Conservation (phyloP, 2,113 vertebrate genomes). For the Corythornis madagascariensis region DNA sequence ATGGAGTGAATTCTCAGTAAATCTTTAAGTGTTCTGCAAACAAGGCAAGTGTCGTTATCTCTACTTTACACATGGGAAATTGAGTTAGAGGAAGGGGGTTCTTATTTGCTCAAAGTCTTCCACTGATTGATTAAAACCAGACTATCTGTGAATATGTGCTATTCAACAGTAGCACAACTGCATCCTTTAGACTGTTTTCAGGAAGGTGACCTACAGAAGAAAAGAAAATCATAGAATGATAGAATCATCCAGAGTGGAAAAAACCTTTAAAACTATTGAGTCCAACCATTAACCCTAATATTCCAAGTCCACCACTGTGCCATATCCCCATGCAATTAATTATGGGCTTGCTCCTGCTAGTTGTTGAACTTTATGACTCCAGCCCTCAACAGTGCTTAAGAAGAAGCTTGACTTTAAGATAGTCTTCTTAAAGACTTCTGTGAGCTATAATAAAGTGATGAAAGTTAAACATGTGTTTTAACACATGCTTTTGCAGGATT, state of each 20-base stretch:
- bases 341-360: background rate
- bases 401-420: background rate
- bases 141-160: conserved; percentile 9
- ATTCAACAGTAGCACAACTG: background rate
- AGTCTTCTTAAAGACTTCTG: background rate
- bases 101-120: conserved; percentile 6
- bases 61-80: background rate
- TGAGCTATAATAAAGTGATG: background rate
- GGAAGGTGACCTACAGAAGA: background rate
- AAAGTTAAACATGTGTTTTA: background rate
- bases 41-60: background rate
- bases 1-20: background rate
- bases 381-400: background rate
- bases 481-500: background rate
- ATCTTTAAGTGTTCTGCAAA: background rate
- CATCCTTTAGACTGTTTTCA: background rate
- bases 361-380: background rate
- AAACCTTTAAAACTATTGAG: no score
- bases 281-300: no score
- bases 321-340: background rate
- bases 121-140: conserved; percentile 13
- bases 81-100: background rate
- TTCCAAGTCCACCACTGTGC: no score
- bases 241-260: no score
- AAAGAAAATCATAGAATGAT: background rate